phyloP scores from a whole-genome alignment of 2,888 invertebrate species.

The Athrips mouffetella region DNA sequence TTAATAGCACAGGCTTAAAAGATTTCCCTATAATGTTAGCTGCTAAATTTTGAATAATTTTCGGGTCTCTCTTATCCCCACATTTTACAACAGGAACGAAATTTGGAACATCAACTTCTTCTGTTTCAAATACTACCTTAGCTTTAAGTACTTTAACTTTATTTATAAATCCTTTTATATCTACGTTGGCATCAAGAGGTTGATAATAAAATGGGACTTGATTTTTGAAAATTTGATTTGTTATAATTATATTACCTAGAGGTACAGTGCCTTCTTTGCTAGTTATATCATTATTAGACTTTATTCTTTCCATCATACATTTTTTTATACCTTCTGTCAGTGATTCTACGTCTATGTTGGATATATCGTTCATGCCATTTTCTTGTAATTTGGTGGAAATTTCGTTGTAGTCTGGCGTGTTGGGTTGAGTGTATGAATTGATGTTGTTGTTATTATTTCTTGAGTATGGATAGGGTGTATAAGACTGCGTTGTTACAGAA shows the following conservation, averaged over 20 bases:
- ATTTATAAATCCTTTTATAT: neutral
- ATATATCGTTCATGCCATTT: neutral
- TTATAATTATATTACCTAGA: neutral
- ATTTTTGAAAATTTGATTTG: neutral
- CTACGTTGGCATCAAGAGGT: neutral
- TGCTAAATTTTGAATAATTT: neutral
- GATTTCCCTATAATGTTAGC: neutral
- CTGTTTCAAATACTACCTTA: neutral
- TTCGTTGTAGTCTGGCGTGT: neutral
- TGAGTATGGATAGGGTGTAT: no score
- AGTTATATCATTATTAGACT: neutral
- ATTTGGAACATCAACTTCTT: neutral
- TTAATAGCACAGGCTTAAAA: neutral
- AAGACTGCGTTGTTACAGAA: neutral
- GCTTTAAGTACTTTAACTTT: slow-evolving; percentile 5
- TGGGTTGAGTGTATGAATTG: neutral
- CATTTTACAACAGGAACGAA: slow-evolving; percentile 2
- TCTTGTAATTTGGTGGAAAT: neutral
- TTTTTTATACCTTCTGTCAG: neutral
- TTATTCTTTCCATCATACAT: neutral
- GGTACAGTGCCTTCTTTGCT: neutral
- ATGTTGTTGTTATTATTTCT: no score
- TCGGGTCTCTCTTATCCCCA: neutral
- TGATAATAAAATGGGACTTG: neutral
- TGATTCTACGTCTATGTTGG: neutral